Evolutionary conservation across 2,113 vertebrate species (phyloP), one percentile per base, ranked within the genome.

Genomic region (Climacteris rufus): DNA sequence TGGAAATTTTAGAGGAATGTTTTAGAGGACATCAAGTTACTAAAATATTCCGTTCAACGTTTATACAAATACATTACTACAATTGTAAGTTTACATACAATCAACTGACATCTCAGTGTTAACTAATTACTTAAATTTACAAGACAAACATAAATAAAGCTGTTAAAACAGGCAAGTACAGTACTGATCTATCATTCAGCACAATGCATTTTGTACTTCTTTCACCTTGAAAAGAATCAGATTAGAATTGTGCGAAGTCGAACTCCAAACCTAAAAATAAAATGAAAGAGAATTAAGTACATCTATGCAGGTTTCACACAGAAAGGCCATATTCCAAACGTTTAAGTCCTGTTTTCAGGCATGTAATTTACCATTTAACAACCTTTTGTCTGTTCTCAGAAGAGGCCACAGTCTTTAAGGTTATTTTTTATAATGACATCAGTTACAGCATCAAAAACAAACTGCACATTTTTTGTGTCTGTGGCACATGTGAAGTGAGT

Each of bases 351-450:
- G 23, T 64, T 96, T 86, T 77, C 91, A 97, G 91, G 35, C 87
- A 97, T 71, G 39, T 83, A 89, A 91, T 94, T 97, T 86, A 97
- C 94, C 95, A 85, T 91, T 93, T 95, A 94, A 94, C 75, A 74
- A 90, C 60, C 61, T 76, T 66, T 37, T 49, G 19, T 88, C 82
- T 88, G 93, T 72, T 97, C 95, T 98, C 97, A 99, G 98, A 99
- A 99, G 95, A 99, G 99, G 85, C 99, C 99, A 95, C 99, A 99
- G 98, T 99, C 99, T 98, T 99, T 99, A 94, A 99, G 99, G 97
- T 99, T 99, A 98, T 99, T 99, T 98, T 99, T 99, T 98, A 99
- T 99, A 98, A 99, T 99, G 97, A 99, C 99, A 90, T 99, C 99
- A 87, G 99, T 99, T 97, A 99, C 99, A 27, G 99, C 99, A 97